Percentiles rank a stretch among this genome's conserved stretches.
Evolutionary conservation across 2,888 invertebrate species (phyloP).

Genomic region (Acleris sparsana): DNA sequence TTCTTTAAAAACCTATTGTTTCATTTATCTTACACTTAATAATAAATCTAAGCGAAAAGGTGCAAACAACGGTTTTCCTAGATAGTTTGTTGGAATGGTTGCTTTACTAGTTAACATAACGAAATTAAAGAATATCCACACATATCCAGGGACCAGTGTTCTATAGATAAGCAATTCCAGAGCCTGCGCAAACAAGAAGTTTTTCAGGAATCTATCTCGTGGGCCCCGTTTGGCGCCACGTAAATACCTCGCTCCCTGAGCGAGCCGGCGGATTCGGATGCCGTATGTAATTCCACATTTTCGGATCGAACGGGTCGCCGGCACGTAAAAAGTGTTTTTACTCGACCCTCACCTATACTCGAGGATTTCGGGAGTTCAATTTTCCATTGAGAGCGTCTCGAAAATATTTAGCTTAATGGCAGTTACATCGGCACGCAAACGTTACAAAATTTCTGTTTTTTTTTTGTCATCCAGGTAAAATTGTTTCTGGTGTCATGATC

Average conservation of each 20-base stretch:
- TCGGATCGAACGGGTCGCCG: constrained; percentile 65
- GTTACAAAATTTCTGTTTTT: too few species aligned
- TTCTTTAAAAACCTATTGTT: too few species aligned
- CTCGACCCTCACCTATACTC: constrained; percentile 60
- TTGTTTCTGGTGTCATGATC: too few species aligned
- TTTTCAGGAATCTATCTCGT: constrained; percentile 53
- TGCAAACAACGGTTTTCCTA: too few species aligned
- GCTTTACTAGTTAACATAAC: neutral
- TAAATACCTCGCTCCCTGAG: constrained; percentile 70
- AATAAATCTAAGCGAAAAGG: too few species aligned
- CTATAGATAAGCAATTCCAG: constrained; percentile 41
- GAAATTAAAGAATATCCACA: constrained; percentile 13
- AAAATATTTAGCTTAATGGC: constrained; percentile 73
- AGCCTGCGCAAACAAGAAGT: constrained; percentile 57
- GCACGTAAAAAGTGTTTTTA: constrained; percentile 74
- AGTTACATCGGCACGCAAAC: constrained; percentile 56
- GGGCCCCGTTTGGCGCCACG: constrained; percentile 57
- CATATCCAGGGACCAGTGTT: constrained; percentile 48
- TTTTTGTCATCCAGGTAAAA: too few species aligned
- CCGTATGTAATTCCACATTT: constrained; percentile 72
- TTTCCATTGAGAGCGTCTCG: constrained; percentile 64
- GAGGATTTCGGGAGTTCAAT: constrained; percentile 75
- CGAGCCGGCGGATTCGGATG: constrained; percentile 63
- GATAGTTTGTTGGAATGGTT: too few species aligned
- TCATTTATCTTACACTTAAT: too few species aligned